Conservation (phyloP, 2,888 invertebrate genomes). For the Linnaemya vulpina region DNA sequence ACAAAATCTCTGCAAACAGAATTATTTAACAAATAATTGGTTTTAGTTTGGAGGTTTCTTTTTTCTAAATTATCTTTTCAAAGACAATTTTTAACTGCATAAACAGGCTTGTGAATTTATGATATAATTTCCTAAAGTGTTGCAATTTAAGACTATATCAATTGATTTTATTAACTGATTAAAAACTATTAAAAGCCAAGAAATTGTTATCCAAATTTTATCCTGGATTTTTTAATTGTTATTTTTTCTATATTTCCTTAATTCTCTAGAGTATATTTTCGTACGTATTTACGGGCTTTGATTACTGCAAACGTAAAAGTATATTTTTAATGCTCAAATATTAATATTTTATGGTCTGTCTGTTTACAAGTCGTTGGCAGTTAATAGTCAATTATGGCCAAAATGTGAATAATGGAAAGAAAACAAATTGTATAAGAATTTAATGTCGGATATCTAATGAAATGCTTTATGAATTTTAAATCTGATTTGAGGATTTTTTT, state of each 20-base stretch:
- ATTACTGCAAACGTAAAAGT: neutral
- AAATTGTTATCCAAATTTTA: slow-evolving; percentile 12
- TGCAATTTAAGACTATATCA: too few species aligned
- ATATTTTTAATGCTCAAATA: slow-evolving; percentile 8
- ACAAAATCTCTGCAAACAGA: too few species aligned
- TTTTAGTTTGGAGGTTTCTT: too few species aligned
- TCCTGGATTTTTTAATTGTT: slow-evolving; percentile 2
- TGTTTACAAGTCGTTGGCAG: slow-evolving; percentile 22
- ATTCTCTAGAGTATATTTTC: neutral
- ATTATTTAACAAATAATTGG: too few species aligned
- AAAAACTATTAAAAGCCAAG: too few species aligned
- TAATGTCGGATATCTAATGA: slow-evolving; percentile 46
- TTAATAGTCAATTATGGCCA: slow-evolving; percentile 8
- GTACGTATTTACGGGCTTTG: slow-evolving; percentile 6
- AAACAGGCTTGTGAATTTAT: too few species aligned
- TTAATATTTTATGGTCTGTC: slow-evolving; percentile 21
- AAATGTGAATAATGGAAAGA: slow-evolving; percentile 8
- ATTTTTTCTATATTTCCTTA: slow-evolving; percentile 1
- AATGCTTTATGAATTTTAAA: slow-evolving; percentile 61
- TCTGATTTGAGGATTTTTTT: neutral
- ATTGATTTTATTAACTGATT: too few species aligned
- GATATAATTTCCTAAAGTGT: too few species aligned
- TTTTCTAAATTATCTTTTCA: too few species aligned
- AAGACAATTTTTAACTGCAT: too few species aligned
- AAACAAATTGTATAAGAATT: slow-evolving; percentile 30